Percentiles rank a stretch among this genome's conserved stretches.
phyloP scores from a whole-genome alignment of 2,113 vertebrate species.

The Sardina pilchardus region DNA sequence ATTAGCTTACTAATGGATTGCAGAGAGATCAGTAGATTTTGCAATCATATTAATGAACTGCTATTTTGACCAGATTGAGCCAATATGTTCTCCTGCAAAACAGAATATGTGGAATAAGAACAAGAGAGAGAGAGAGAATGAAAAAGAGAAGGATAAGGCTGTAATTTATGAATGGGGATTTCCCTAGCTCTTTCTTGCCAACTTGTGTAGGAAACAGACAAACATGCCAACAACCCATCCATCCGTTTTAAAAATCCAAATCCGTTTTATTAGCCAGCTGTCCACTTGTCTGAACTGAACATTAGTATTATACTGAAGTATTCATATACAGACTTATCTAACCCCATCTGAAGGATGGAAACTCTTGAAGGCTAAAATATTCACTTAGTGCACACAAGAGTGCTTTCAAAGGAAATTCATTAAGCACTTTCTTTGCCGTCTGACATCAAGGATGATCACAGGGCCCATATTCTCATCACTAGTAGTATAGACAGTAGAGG shows the following conservation, averaged over 20 bases:
- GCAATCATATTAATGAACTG: conserved; percentile 74
- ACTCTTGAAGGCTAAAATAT: background rate
- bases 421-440: background rate
- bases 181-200: background rate
- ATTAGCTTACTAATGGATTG: conserved; percentile 73
- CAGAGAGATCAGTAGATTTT: conserved; percentile 65
- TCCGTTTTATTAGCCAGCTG: background rate
- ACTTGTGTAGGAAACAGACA: background rate
- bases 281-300: background rate
- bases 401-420: background rate
- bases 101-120: conserved; percentile 8
- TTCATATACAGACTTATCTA: background rate
- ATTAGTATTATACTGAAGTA: background rate
- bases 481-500: background rate
- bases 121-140: conserved; percentile 31
- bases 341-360: background rate
- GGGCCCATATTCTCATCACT: background rate
- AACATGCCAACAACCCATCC: background rate
- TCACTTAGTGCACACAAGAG: background rate
- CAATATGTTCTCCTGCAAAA: conserved; percentile 33
- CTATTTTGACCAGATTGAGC: conserved; percentile 67
- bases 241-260: too few species aligned
- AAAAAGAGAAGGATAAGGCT: conserved; percentile 18
- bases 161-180: background rate
- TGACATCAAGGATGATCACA: background rate